These are phyloP conservation scores for Hecatera dysodea DNA, from an alignment of 2,888 invertebrate genomes.

Conservation along the genomic window DNA sequence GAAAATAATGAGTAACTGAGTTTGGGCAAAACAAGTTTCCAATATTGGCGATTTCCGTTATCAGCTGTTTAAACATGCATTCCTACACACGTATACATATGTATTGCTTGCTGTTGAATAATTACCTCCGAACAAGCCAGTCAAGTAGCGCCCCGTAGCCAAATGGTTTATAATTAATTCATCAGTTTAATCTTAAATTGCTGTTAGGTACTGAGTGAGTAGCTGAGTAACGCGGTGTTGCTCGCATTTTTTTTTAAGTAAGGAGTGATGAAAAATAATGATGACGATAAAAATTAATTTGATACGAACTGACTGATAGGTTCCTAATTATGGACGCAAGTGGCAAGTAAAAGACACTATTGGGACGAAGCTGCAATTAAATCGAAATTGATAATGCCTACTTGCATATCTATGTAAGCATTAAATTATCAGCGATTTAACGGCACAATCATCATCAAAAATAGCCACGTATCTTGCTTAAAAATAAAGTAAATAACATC, in stretches of 20 bases:
- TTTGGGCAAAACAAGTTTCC: slow-evolving; percentile 6
- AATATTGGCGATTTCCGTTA: slow-evolving; percentile 19
- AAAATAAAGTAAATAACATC: neutral
- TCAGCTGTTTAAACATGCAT: slow-evolving; percentile 36
- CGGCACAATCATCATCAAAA: neutral
- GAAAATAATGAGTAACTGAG: neutral
- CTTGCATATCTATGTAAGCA: too few relatives aligned
- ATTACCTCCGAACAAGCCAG: slow-evolving; percentile 38
- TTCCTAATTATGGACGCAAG: too few relatives aligned
- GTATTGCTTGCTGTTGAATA: neutral
- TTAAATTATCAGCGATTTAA: too few relatives aligned
- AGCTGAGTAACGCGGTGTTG: neutral
- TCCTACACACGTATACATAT: neutral
- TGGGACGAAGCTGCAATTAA: too few relatives aligned
- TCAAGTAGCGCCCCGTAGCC: slow-evolving; percentile 36
- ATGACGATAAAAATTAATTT: too few relatives aligned
- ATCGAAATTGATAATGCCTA: too few relatives aligned
- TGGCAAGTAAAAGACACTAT: too few relatives aligned
- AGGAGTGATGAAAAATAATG: too few relatives aligned
- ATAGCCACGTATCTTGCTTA: neutral
- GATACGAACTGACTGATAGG: too few relatives aligned
- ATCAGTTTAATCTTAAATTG: slow-evolving; percentile 16
- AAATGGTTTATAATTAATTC: slow-evolving; percentile 27
- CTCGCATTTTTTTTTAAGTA: neutral
- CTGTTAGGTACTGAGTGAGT: neutral